Evolutionary conservation across 2,888 invertebrate species (phyloP), one percentile per base, ranked within the genome.

Genomic region (Hylaea fasciaria): DNA sequence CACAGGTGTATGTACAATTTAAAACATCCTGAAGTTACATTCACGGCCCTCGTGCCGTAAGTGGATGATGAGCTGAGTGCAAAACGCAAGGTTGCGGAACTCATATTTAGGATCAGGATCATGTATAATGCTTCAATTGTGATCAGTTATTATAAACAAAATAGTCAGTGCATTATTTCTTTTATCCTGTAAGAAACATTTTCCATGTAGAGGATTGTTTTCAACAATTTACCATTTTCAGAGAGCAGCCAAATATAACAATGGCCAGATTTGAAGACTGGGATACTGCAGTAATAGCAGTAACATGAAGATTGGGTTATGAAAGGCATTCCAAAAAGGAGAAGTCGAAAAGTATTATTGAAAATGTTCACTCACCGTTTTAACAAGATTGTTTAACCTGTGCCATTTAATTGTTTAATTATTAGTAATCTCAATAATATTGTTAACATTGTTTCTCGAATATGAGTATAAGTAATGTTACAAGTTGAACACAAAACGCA

Each of bases 191-290:
- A 28, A 28, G 7, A 5, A 5, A 28, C 7, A 28, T 28, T 28
- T 37, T 37, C 12, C 37, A n/a, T n/a, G n/a, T 40, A n/a, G 14
- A 5, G 14, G 40, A 40, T 22, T 40, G 2, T 12, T 12, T 37
- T 37, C 1, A 37, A 37, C 37, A 37, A 12, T 7, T 37, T 37
- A n/a, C n/a, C 14, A 14, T 40, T 88, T 83, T 58, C 88, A 91
- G 91, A 91, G 69, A 89, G 87, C 81, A 87, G 85, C 74, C 86
- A 89, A 73, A 88, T 89, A 86, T 89, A 89, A 81, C 57, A 69
- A 37, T 39, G 49, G 62, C 51, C 57, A 57, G 66, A 65, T 64
- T 68, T 72, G 72, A 71, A 72, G 57, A 62, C 65, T 66, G 68
- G 52, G 61, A 55, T 35, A 57, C 39, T 54, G 58, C 44, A 57